These are phyloP conservation scores for Rhinogobius similis DNA, from an alignment of 2,113 vertebrate species.

Conservation along the genomic window DNA sequence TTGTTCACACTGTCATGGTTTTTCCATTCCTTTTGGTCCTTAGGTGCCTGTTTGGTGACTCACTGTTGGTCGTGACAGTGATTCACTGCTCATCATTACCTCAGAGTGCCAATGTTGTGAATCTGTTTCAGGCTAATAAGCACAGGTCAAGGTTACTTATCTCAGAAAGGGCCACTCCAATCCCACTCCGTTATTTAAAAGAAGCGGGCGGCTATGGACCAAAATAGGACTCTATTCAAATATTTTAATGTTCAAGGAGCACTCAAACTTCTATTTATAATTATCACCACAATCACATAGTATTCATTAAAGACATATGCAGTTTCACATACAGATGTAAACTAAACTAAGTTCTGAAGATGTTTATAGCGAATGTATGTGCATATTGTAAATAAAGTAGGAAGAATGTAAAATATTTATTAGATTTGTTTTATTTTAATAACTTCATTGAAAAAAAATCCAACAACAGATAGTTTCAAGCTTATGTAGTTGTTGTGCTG, in stretches of 20 bases:
- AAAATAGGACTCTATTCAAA: conserved; percentile 48
- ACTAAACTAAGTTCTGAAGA: not conserved
- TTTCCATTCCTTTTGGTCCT: conserved; percentile 20
- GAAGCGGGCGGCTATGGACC: conserved; percentile 30
- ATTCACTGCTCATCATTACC: conserved; percentile 57
- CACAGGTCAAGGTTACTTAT: conserved; percentile 54
- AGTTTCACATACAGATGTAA: too few relatives aligned
- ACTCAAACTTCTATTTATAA: conserved; percentile 44
- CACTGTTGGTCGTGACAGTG: conserved; percentile 59
- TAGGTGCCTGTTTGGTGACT: conserved; percentile 51
- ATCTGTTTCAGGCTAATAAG: conserved; percentile 50
- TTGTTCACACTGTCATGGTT: conserved; percentile 45
- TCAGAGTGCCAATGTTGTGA: conserved; percentile 52
- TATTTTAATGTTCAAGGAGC: conserved; percentile 36
- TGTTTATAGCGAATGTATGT: not conserved
- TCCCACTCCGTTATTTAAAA: conserved; percentile 37
- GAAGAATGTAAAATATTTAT: too few relatives aligned
- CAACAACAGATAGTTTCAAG: too few relatives aligned
- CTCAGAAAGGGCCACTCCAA: conserved; percentile 50
- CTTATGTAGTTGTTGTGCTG: not conserved
- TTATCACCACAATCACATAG: conserved; percentile 17
- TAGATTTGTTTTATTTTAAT: too few relatives aligned
- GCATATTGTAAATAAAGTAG: not conserved
- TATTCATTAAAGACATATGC: too few relatives aligned
- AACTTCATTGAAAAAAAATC: too few relatives aligned